Evolutionary conservation across 64 coral and sea anemone genomes (phyloP).

Genomic region (Exaiptasia diaphana): DNA sequence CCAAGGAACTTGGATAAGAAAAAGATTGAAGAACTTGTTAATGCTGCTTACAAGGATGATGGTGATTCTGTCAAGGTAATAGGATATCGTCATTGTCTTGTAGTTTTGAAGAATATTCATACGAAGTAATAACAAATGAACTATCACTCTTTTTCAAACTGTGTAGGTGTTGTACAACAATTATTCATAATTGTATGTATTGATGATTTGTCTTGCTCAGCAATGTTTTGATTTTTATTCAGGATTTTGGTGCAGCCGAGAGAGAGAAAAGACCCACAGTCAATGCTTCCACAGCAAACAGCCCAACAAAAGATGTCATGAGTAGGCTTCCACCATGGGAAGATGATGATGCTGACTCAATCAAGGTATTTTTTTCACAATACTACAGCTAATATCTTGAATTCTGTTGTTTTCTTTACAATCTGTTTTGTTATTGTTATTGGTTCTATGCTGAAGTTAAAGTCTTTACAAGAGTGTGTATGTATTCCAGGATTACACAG

Average conservation of each 20-base stretch:
- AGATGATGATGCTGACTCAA: constrained; percentile 61
- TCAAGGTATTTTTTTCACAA: constrained; percentile 43
- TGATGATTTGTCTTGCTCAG: neutral
- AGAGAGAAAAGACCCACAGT: neutral
- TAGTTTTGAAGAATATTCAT: neutral
- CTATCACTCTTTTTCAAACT: too few relatives aligned
- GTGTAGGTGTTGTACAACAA: too few relatives aligned
- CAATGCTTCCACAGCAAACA: neutral
- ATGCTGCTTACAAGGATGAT: constrained; percentile 17
- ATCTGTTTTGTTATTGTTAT: too few relatives aligned
- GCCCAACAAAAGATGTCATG: neutral
- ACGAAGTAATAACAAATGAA: too few relatives aligned
- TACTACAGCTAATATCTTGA: too few relatives aligned
- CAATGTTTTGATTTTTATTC: neutral
- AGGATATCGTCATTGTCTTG: neutral
- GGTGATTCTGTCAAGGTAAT: constrained; percentile 48
- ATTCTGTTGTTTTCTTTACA: too few relatives aligned
- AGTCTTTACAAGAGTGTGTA: too few relatives aligned
- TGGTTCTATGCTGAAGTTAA: too few relatives aligned
- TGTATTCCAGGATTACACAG: constrained; percentile 73
- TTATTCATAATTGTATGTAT: too few relatives aligned
- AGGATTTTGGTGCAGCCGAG: constrained; percentile 57
- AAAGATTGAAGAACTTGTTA: constrained; percentile 32
- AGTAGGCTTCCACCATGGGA: constrained; percentile 34
- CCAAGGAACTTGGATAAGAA: constrained; percentile 25